Evolutionary conservation across 2,888 invertebrate species (phyloP), one percentile per base, ranked within the genome.

Genomic region (Leptogaster cylindrica): DNA sequence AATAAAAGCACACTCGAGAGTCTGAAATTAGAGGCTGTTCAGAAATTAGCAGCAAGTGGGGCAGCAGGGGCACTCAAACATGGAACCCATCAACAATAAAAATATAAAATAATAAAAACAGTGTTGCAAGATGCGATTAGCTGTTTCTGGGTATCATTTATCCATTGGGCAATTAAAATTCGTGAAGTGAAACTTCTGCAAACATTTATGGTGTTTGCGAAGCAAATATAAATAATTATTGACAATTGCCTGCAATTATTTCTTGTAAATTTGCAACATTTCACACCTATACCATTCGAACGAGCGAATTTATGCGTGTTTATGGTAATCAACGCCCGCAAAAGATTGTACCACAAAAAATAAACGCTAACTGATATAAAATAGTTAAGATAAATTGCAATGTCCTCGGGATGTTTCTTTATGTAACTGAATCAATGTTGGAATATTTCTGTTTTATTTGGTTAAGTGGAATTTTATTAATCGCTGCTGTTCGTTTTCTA

Each of bases 31-130:
- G 44, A 61, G 27, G 61, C 61, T n/a, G n/a, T n/a, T 61, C 28
- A 61, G 61, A 61, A 61, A 61, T 61, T 61, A 61, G 44, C 44
- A 44, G 44, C 27, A 61, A 44, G 61, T 44, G 61, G 44, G 36
- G 58, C 58, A 25, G 39, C 6, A 25, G 41, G 31, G 52, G 16
- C 52, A 31, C 28, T 14, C 14, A 31, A 33, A 31, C 33, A 52
- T 52, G 33, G 33, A 52, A 52, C 33, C 18, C 52, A 46, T 33
- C 27, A 52, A 52, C 31, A 52, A 46, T n/a, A 44, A 46, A 23
- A 46, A 2, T 25, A 4, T 23, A 23, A 20, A 10, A 8, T n/a
- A 20, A 46, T 16, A 44, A n/a, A n/a, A n/a, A 46, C 6, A 46
- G 25, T 8, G 20, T 8, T 31, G 31, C 5, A 46, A 46, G 46